These are phyloP conservation scores for Bubo scandiacus DNA, from an alignment of 2,113 vertebrate genomes.

Conservation along the genomic window DNA sequence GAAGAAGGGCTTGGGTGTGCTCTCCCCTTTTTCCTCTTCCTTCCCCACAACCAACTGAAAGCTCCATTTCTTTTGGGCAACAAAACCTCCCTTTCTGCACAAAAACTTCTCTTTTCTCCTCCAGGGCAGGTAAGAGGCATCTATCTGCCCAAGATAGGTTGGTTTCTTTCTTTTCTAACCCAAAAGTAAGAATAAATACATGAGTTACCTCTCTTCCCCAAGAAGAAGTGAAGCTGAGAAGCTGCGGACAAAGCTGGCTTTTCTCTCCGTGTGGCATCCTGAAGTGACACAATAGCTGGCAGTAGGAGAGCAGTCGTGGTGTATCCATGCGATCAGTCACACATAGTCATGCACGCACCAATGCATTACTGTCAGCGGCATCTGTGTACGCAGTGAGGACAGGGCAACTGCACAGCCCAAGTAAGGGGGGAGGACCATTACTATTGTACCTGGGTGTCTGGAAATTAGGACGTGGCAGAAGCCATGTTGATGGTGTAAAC, in stretches of 20 bases:
- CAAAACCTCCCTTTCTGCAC: not conserved
- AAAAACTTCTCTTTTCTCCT: not conserved
- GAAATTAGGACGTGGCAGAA: not conserved
- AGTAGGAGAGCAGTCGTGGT: not conserved
- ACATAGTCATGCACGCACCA: fast-evolving
- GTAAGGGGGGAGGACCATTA: not conserved
- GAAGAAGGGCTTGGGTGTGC: not conserved
- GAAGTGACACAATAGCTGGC: not conserved
- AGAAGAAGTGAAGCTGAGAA: not conserved
- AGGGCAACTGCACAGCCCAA: not conserved
- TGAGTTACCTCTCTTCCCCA: not conserved
- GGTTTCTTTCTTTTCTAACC: not conserved
- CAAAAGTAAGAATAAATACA: not conserved
- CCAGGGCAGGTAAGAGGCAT: not conserved
- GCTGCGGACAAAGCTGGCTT: not conserved
- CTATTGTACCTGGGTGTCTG: not conserved
- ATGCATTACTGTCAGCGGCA: not conserved
- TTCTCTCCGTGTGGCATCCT: not conserved
- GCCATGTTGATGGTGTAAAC: not conserved
- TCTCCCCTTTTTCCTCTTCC: not conserved
- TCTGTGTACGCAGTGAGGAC: not conserved
- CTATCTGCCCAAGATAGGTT: not conserved
- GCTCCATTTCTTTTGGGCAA: not conserved
- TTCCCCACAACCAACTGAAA: not conserved
- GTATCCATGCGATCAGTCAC: not conserved